A percentile compares a stretch with the other conserved stretches of the same genome.
phyloP scores from a whole-genome alignment of 2,888 invertebrate genomes.

The Autographa pulchrina region DNA sequence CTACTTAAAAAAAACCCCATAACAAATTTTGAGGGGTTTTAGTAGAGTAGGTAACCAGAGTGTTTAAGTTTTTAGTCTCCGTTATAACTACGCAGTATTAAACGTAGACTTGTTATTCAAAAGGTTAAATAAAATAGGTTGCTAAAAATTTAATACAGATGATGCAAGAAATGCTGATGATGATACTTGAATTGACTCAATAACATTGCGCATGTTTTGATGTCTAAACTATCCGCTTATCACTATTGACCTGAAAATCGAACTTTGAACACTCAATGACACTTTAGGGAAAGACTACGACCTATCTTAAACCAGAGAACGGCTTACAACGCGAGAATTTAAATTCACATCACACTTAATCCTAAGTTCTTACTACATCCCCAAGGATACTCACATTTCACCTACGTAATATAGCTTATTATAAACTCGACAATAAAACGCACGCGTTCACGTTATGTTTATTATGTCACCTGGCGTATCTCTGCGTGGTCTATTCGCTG shows the following conservation, averaged over 20 bases:
- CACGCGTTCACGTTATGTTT: conserved; percentile 60
- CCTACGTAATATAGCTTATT: conserved; percentile 45
- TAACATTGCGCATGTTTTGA: not conserved
- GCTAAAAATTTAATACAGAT: too few relatives aligned
- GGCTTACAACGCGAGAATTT: not conserved
- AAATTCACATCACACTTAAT: not conserved
- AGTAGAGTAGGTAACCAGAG: too few relatives aligned
- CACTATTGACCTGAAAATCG: not conserved
- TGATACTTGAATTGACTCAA: not conserved
- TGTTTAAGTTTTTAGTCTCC: too few relatives aligned
- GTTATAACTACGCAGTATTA: too few relatives aligned
- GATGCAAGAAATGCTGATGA: not conserved
- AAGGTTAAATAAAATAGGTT: too few relatives aligned
- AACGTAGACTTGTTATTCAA: too few relatives aligned
- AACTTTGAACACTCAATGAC: not conserved
- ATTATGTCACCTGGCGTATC: conserved; percentile 56
- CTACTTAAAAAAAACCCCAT: too few relatives aligned
- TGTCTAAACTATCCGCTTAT: not conserved
- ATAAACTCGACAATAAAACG: conserved; percentile 68
- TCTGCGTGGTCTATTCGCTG: conserved; percentile 38
- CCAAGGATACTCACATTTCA: conserved; percentile 16
- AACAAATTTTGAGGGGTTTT: not conserved
- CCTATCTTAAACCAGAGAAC: conserved; percentile 11
- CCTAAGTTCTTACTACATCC: conserved; percentile 4
- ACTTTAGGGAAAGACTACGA: not conserved